Evolutionary conservation across 2,888 invertebrate species (phyloP).

Genomic region (Cerastis rubricosa): DNA sequence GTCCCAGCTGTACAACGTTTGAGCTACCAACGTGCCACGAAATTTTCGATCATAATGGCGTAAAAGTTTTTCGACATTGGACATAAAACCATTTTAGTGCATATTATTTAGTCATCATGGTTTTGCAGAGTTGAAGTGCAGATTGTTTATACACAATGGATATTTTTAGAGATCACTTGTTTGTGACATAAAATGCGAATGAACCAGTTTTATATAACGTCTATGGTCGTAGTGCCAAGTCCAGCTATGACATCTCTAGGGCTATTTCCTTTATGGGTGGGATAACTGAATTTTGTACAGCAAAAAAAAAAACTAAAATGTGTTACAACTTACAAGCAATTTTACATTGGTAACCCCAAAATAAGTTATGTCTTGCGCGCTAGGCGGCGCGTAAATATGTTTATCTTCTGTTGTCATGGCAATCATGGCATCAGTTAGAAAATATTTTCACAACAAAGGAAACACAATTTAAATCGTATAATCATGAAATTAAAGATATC

Average conservation of each 20-base stretch:
- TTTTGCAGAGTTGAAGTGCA: no score
- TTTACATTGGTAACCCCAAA: conserved; percentile 27
- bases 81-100: no score
- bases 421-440: conserved; percentile 54
- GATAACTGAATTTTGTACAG: no score
- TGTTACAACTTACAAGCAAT: background rate
- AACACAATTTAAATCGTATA: conserved; percentile 26
- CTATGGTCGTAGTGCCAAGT: background rate
- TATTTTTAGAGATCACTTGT: no score
- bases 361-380: conserved; percentile 2
- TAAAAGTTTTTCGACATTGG: no score
- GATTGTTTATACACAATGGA: no score
- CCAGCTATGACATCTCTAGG: background rate
- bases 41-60: no score
- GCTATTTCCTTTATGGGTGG: background rate
- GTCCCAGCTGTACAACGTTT: no score
- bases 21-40: no score
- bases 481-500: conserved; percentile 96
- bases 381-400: conserved; percentile 37
- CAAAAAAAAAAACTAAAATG: background rate
- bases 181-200: no score
- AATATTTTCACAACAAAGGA: conserved; percentile 40
- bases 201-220: no score
- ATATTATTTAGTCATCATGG: no score
- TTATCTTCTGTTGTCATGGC: conserved; percentile 58